These are phyloP conservation scores for Coptotermes formosanus DNA, from an alignment of 1,140 invertebrate species.

Conservation along the genomic window DNA sequence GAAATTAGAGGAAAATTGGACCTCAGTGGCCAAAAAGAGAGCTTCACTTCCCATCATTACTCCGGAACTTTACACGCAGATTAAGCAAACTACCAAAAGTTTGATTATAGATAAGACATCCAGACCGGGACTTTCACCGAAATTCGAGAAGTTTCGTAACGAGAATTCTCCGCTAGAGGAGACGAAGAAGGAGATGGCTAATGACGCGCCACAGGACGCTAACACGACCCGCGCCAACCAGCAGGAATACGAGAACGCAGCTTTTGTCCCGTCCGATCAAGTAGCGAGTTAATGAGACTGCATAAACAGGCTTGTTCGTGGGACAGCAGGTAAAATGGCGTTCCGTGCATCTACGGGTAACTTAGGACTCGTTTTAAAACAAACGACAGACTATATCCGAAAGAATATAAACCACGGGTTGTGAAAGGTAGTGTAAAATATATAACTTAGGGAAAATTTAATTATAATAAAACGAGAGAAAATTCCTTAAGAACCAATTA, in stretches of 20 bases:
- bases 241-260: conserved; percentile 24
- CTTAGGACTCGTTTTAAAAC: not conserved
- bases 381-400: not conserved
- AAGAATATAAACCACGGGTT: no score
- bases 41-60: conserved; percentile 46
- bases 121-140: conserved; percentile 42
- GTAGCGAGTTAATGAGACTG: conserved; percentile 17
- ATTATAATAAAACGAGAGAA: no score
- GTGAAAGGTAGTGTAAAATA: no score
- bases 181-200: conserved; percentile 39
- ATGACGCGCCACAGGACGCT: not conserved
- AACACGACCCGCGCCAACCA: not conserved
- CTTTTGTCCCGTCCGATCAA: conserved; percentile 26
- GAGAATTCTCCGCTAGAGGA: conserved; percentile 51
- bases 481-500: no score
- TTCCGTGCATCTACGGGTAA: not conserved
- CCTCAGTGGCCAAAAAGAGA: conserved; percentile 45
- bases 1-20: conserved; percentile 32
- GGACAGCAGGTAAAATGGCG: not conserved
- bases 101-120: conserved; percentile 48
- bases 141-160: conserved; percentile 49
- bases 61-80: conserved; percentile 49
- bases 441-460: no score
- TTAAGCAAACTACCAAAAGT: conserved; percentile 42
- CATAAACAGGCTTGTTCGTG: not conserved